Conservation (phyloP, 2,797 vertebrate genomes). For the Anableps anableps region DNA sequence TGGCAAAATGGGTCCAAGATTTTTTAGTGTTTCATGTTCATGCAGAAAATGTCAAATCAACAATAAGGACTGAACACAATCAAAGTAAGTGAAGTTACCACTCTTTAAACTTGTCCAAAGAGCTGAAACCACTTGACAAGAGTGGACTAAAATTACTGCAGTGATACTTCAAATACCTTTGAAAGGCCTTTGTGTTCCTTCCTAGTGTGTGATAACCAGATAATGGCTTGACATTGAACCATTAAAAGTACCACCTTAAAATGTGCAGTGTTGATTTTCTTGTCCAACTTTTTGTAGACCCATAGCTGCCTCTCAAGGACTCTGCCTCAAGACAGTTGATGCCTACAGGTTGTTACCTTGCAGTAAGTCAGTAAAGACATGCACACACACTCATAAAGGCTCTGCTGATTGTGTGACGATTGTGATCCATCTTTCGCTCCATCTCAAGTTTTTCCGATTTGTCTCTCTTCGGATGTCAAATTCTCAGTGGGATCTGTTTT, state of each 20-base stretch:
- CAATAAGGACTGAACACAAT: background rate
- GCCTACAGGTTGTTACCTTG: background rate
- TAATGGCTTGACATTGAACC: background rate
- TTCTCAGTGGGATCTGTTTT: conserved; percentile 48
- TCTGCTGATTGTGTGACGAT: conserved; percentile 5
- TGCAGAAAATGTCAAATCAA: background rate
- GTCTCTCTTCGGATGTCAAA: conserved; percentile 56
- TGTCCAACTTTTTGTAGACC: background rate
- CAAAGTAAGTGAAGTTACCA: background rate
- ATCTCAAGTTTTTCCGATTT: conserved; percentile 37
- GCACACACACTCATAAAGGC: background rate
- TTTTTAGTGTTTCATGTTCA: too few species aligned
- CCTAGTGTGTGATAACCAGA: background rate
- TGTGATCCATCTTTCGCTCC: conserved; percentile 27
- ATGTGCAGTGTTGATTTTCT: background rate
- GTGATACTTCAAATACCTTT: background rate
- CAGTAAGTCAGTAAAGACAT: background rate
- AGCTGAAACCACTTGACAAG: background rate
- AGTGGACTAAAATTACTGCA: background rate
- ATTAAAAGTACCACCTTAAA: background rate
- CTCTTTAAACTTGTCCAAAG: background rate
- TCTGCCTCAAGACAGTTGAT: background rate
- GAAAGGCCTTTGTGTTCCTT: background rate
- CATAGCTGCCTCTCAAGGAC: background rate
- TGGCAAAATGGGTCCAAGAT: too few species aligned